Base-by-base conservation (phyloP, 1,140 invertebrate genomes). In the Antheraea pernyi region DNA sequence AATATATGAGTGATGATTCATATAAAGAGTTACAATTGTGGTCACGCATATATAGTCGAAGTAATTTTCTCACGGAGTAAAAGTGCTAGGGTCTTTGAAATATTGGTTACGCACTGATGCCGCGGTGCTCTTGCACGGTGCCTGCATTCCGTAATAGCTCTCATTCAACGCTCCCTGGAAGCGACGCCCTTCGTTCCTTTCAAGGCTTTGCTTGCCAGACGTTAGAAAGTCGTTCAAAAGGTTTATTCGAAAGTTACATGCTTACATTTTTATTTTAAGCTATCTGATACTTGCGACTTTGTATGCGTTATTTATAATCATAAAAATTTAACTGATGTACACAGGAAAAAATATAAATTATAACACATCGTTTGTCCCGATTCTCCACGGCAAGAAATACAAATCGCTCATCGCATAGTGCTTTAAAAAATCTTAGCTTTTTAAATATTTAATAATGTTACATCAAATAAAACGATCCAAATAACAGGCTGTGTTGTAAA, bases 101-200 rank as follows among this genome's bases (percentile, higher is more conserved):
- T 67, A 48, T 59, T n/a, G 22, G 65, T 67, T 67, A 53, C 65
- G 53, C 19, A 37, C 48, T 30, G 36, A 5, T 59, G 53, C 65
- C 30, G 22, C n/a, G 53, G 5, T 59, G 65, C 53, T 22, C 53
- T 8, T 65, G 19, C 22, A 67, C 53, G 65, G 65, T 67, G 18
- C 53, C 65, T 67, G 65, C n/a, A 18, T 18, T 22, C 65, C 65
- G 53, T 67, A 67, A 67, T 67, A 59, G 30, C 59, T 67, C 22
- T 4, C 9, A 67, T 39, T 7, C 53, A 59, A n/a, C 58, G 22
- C 65, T 19, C 65, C 30, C 16, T 58, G 48, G 48, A 67, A 37
- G 53, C 65, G 18, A 36, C 46, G 65, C 65, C 65, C 65, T 59
- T 67, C 48, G 19, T 61, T 16, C 60, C 6, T 53, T 53, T n/a